Percentiles rank a stretch among this genome's conserved stretches.
phyloP scores from a whole-genome alignment of 2,888 invertebrate genomes.

The Meteorus cinctellus region DNA sequence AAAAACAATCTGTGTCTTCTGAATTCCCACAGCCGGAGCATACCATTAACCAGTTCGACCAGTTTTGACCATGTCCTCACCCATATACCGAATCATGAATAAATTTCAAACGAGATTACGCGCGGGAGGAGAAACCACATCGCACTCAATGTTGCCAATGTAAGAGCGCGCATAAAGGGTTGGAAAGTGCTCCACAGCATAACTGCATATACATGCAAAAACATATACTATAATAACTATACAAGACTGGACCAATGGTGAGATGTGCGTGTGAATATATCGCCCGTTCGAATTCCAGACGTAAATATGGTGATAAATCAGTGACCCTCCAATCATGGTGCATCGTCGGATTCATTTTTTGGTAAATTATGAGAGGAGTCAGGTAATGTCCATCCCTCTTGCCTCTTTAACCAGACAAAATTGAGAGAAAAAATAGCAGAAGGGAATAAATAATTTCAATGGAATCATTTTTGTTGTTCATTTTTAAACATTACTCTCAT shows the following conservation, averaged over 20 bases:
- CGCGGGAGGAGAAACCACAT: conserved; percentile 42
- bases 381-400: conserved; percentile 47
- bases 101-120: conserved; percentile 65
- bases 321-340: conserved; percentile 62
- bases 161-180: conserved; percentile 37
- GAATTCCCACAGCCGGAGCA: conserved; percentile 52
- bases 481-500: too few relatives aligned
- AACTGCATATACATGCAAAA: conserved; percentile 24
- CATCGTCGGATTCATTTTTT: conserved; percentile 64
- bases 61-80: conserved; percentile 53
- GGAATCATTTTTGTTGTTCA: neutral
- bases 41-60: conserved; percentile 52
- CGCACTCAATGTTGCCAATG: conserved; percentile 18
- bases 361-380: conserved; percentile 60
- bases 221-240: conserved; percentile 13
- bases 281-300: conserved; percentile 49
- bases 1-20: conserved; percentile 49
- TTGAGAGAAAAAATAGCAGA: neutral
- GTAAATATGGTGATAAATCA: conserved; percentile 63
- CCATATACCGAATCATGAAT: conserved; percentile 60
- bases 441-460: neutral
- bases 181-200: conserved; percentile 28
- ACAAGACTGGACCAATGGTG: conserved; percentile 26
- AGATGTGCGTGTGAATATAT: conserved; percentile 32
- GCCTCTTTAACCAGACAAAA: conserved; percentile 18